These are phyloP conservation scores for Tiliqua scincoides DNA, from an alignment of 2,113 vertebrate genomes.

Conservation along the genomic window DNA sequence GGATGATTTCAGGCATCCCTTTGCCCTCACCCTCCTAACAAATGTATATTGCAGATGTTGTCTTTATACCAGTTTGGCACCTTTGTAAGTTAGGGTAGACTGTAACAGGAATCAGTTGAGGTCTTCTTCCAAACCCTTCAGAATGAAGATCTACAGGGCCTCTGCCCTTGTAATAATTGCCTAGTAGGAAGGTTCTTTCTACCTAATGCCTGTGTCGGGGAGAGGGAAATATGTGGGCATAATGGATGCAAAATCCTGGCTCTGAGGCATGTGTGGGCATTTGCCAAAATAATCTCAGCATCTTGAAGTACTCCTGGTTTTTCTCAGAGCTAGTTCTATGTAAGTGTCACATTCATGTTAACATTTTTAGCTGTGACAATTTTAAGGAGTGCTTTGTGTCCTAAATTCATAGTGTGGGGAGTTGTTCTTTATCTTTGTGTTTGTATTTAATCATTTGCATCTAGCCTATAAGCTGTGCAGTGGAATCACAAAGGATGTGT, in stretches of 20 bases:
- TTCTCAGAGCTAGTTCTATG: neutral
- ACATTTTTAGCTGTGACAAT: neutral
- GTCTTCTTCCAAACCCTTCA: neutral
- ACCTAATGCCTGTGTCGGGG: neutral
- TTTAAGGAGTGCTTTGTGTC: neutral
- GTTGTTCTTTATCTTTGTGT: neutral
- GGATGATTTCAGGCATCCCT: too few relatives aligned
- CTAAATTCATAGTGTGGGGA: neutral
- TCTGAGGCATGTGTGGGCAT: neutral
- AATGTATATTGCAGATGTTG: neutral
- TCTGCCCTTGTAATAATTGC: neutral
- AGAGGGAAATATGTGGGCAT: neutral
- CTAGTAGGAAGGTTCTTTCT: neutral
- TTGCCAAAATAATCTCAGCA: neutral
- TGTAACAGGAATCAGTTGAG: neutral
- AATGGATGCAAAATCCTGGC: neutral
- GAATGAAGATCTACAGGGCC: neutral
- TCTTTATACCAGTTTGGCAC: neutral
- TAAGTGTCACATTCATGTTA: neutral
- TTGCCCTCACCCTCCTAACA: neutral
- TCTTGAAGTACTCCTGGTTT: neutral
- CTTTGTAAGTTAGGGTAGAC: neutral
- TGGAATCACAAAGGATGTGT: neutral
- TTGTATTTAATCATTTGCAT: neutral
- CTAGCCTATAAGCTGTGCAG: rapidly evolving